A percentile compares a stretch with the other conserved stretches of the same genome.
Evolutionary conservation across 2,888 invertebrate species (phyloP).

Genomic region (Cephus pygmeus): DNA sequence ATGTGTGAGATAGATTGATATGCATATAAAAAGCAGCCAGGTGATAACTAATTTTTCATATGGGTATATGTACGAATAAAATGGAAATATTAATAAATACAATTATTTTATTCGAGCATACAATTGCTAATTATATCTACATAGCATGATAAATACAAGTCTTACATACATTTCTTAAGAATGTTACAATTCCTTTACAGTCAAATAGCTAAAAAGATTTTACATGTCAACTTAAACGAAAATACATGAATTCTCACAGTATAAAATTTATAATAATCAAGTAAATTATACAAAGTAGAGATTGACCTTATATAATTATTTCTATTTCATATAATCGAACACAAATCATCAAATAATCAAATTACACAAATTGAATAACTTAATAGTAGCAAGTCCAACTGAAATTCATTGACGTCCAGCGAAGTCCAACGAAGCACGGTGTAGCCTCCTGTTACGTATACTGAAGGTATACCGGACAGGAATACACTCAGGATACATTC

Average conservation of each 20-base stretch:
- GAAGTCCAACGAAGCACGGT: slow-evolving; percentile 72
- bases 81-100: not conserved
- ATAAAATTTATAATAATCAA: not conserved
- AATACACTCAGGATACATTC: slow-evolving; percentile 99
- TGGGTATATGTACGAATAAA: not conserved
- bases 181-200: not conserved
- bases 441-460: slow-evolving; percentile 99
- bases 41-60: not conserved
- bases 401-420: not conserved
- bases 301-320: not conserved
- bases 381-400: not conserved
- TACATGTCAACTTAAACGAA: not conserved
- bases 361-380: not conserved
- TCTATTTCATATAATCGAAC: not conserved
- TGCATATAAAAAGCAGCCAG: not conserved
- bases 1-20: not conserved
- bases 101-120: not conserved
- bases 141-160: not conserved
- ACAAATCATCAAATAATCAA: not conserved
- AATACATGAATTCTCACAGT: not conserved
- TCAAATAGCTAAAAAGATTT: not conserved
- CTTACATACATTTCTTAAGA: not conserved
- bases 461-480: slow-evolving; percentile 99
- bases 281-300: not conserved
- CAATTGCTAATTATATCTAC: not conserved